Base-by-base conservation (phyloP, 2,797 vertebrate species). In the Semaprochilodus insignis region DNA sequence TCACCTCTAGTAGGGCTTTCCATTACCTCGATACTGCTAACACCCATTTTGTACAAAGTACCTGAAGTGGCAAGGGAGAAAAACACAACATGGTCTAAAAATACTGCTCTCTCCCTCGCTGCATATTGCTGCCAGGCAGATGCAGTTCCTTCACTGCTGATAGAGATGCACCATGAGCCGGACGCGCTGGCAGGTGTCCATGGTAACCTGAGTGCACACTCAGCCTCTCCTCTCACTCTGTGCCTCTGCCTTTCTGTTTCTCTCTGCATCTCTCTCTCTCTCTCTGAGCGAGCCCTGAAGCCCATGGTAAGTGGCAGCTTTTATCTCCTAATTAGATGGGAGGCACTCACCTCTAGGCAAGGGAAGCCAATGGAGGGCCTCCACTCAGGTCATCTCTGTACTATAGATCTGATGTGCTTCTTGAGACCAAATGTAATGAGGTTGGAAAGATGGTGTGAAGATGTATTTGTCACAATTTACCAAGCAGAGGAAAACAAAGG, bases 171-270 rank as follows among this genome's bases (percentile, higher is more conserved):
- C 91, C 93, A 91, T 77, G 87, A 85, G 84, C 88, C 81, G 94
- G 93, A 94, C 90, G 92, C 93, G 93, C 96, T 95, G 92, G 93
- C 92, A 91, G 90, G 96, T 98, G 95, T 92, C 96, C 96, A 97
- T 96, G 96, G 97, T 94, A 97, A 98, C 96, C 72, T 72, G 92
- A 93, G 93, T 92, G 70, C 95, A 93, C 95, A 94, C 93, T 93
- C 94, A 93, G 62, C 65, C 76, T 71, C 72, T 48, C 52, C 44
- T 62, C 48, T 59, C 40, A 1, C 59, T 51, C 66, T 62, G 67
- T 76, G 36, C 54, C 55, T 74, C 60, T 54, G 77, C 69, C 51
- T 78, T 80, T 83, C 76, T 51, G 67, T 51, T 72, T 81, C 51
- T 74, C 78, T 80, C 66, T 23, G 66, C 73, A 79, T 74, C 52